Percentiles rank a stretch among this genome's conserved stretches.
Conservation (phyloP, 2,888 invertebrate genomes). For the Hoplodrina blanda region DNA sequence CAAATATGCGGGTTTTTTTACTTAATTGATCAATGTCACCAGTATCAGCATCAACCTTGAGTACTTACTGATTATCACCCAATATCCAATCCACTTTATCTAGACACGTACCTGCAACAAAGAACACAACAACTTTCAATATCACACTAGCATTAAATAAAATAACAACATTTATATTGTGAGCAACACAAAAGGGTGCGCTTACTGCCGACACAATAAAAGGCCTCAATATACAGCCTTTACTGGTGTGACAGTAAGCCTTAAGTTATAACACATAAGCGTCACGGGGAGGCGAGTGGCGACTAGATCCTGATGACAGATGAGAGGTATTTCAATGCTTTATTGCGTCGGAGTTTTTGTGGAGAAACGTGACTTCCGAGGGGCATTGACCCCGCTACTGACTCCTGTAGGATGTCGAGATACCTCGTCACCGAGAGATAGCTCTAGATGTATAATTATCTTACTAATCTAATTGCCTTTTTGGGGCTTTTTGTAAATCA, state of each 20-base stretch:
- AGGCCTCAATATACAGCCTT: slow-evolving; percentile 81
- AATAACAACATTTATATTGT: slow-evolving; percentile 72
- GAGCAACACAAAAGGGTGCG: slow-evolving; percentile 70
- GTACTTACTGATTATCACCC: slow-evolving; percentile 58
- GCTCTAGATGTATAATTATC: slow-evolving; percentile 76
- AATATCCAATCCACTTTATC: slow-evolving; percentile 50
- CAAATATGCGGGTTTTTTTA: slow-evolving; percentile 1
- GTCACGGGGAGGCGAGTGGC: slow-evolving; percentile 79
- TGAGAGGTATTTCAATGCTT: slow-evolving; percentile 84
- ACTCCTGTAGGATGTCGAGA: slow-evolving; percentile 80
- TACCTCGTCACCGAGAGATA: slow-evolving; percentile 76
- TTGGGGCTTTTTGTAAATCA: slow-evolving; percentile 71
- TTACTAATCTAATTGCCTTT: slow-evolving; percentile 68
- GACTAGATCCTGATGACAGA: slow-evolving; percentile 84
- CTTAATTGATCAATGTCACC: slow-evolving; percentile 20
- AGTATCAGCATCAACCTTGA: slow-evolving; percentile 43
- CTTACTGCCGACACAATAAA: slow-evolving; percentile 77
- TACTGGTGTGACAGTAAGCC: slow-evolving; percentile 82
- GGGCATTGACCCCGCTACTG: slow-evolving; percentile 83
- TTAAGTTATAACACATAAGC: slow-evolving; percentile 83
- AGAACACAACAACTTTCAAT: slow-evolving; percentile 67
- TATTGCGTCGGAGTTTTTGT: slow-evolving; percentile 81
- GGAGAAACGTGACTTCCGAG: slow-evolving; percentile 81
- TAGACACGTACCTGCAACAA: slow-evolving; percentile 84
- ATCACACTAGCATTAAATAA: slow-evolving; percentile 67